Evolutionary conservation across 2,888 invertebrate species (phyloP).

Genomic region (Scaptomyza parva): DNA sequence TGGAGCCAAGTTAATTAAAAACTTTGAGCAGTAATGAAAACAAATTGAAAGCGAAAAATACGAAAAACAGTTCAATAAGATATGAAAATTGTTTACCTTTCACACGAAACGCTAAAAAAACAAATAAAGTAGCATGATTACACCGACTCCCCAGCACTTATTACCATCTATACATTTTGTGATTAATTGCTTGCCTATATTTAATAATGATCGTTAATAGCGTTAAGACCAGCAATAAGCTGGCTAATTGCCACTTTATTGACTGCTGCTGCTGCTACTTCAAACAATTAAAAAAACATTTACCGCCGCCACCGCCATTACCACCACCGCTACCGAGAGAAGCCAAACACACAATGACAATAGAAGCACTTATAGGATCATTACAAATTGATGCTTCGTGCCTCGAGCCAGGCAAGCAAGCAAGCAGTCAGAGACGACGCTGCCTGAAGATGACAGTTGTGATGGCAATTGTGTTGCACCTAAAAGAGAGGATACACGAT

Average conservation of each 20-base stretch:
- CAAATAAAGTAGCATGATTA: too few relatives aligned
- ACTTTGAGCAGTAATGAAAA: not conserved
- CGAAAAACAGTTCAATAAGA: not conserved
- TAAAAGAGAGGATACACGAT: not conserved
- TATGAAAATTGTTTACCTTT: not conserved
- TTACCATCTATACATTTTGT: not conserved
- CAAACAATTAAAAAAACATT: constrained; percentile 61
- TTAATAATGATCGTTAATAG: constrained; percentile 4
- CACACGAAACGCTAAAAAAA: not conserved
- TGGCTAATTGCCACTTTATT: constrained; percentile 67
- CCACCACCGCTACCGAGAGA: too few relatives aligned
- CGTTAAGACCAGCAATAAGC: constrained; percentile 28
- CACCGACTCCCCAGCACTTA: fast-evolving
- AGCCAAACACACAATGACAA: constrained; percentile 57
- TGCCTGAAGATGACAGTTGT: constrained; percentile 57
- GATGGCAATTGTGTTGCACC: constrained; percentile 57
- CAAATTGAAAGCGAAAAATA: not conserved
- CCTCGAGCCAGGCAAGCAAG: constrained; percentile 32
- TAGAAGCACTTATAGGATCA: constrained; percentile 76
- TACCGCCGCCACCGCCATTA: constrained; percentile 61
- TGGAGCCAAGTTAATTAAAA: constrained; percentile 3
- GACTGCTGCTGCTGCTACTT: too few relatives aligned
- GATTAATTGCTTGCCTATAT: constrained; percentile 6
- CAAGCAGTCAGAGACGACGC: too few relatives aligned
- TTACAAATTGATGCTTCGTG: constrained; percentile 76